Conservation (phyloP, 2,888 invertebrate species). For the Tiphia femorata region DNA sequence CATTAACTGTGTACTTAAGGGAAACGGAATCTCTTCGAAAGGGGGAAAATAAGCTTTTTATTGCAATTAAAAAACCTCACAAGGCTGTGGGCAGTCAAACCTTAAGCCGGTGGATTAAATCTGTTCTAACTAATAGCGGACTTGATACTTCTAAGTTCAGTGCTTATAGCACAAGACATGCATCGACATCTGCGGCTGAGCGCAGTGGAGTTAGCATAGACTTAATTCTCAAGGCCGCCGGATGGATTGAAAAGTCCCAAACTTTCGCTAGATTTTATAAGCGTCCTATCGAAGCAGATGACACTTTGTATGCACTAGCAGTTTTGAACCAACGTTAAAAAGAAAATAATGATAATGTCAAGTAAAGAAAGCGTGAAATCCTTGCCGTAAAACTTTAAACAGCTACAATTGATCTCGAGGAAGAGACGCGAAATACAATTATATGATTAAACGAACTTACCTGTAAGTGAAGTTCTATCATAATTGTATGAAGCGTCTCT, state of each 20-base stretch:
- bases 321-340: too few relatives aligned
- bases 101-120: not conserved
- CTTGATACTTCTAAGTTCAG: not conserved
- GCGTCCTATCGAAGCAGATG: not conserved
- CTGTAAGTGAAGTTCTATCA: too few relatives aligned
- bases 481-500: too few relatives aligned
- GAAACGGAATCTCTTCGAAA: not conserved
- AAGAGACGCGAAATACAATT: slow-evolving; percentile 3
- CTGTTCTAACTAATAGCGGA: not conserved
- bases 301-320: not conserved
- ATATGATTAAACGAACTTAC: too few relatives aligned
- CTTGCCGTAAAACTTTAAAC: not conserved
- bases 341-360: too few relatives aligned
- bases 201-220: not conserved
- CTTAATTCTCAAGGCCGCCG: not conserved
- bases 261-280: not conserved
- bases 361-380: too few relatives aligned
- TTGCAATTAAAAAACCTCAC: not conserved
- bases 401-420: slow-evolving; percentile 2
- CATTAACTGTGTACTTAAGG: not conserved
- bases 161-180: not conserved
- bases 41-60: not conserved
- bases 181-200: not conserved
- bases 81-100: not conserved
- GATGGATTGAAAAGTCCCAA: not conserved